Conservation (phyloP, 2,113 vertebrate species). For the Lichenostomus cassidix region DNA sequence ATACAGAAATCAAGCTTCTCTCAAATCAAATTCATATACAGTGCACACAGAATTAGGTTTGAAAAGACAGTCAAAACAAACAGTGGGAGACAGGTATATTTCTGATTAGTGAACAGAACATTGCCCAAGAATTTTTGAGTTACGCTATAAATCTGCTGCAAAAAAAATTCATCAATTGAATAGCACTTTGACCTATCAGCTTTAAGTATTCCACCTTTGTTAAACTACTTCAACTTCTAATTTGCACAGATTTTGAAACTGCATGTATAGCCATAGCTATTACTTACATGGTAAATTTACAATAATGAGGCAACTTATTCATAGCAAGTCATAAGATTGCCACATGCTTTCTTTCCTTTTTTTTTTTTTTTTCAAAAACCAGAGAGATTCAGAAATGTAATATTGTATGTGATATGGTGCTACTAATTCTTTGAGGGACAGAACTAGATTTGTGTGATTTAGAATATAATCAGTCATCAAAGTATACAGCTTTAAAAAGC, state of each 20-base stretch:
- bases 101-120: conserved; percentile 20
- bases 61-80: background rate
- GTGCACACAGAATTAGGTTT: background rate
- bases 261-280: background rate
- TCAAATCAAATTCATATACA: background rate
- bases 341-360: background rate
- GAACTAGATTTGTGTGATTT: background rate
- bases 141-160: background rate
- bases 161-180: background rate
- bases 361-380: background rate
- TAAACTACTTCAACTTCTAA: background rate
- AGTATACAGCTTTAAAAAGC: background rate
- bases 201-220: background rate
- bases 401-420: background rate
- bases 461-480: background rate
- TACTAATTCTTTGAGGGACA: background rate
- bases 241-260: background rate
- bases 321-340: background rate
- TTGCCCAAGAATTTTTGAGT: background rate
- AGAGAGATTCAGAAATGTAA: background rate
- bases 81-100: background rate
- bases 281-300: background rate
- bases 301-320: background rate
- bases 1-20: background rate
- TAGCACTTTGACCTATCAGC: background rate